phyloP scores from a whole-genome alignment of 2,797 vertebrate genomes.

The Acanthurus tractus region DNA sequence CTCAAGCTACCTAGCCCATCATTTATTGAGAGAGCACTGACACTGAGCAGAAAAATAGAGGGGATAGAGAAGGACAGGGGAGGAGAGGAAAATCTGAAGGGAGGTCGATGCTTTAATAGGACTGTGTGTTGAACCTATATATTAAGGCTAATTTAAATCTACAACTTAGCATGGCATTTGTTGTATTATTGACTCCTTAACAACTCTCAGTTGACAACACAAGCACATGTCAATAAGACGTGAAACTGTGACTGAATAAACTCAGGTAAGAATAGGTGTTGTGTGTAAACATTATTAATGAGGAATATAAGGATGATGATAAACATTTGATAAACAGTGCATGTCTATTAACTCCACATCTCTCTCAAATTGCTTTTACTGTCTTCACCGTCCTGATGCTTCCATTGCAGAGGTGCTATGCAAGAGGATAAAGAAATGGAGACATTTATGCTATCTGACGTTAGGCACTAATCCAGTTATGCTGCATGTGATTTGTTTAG shows the following conservation, averaged over 20 bases:
- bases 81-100: conserved; percentile 19
- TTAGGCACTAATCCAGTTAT: conserved; percentile 62
- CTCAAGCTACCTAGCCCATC: conserved; percentile 55
- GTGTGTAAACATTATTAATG: conserved; percentile 10
- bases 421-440: conserved; percentile 2
- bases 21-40: conserved; percentile 62
- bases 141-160: neutral
- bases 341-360: neutral
- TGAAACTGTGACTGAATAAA: conserved; percentile 1
- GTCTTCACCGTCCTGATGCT: conserved; percentile 5
- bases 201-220: neutral
- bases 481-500: conserved; percentile 55
- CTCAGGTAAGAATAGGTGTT: neutral
- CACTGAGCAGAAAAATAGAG: conserved; percentile 35
- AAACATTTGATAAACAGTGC: neutral
- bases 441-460: conserved; percentile 52
- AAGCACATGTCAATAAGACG: neutral
- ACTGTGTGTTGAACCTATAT: neutral
- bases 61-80: conserved; percentile 31
- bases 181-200: neutral
- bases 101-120: conserved; percentile 15
- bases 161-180: neutral
- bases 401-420: neutral
- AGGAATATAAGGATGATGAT: neutral
- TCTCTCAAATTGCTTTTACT: neutral